Conservation (phyloP, 2,888 invertebrate species). For the Hirtodrosophila cameraria region DNA sequence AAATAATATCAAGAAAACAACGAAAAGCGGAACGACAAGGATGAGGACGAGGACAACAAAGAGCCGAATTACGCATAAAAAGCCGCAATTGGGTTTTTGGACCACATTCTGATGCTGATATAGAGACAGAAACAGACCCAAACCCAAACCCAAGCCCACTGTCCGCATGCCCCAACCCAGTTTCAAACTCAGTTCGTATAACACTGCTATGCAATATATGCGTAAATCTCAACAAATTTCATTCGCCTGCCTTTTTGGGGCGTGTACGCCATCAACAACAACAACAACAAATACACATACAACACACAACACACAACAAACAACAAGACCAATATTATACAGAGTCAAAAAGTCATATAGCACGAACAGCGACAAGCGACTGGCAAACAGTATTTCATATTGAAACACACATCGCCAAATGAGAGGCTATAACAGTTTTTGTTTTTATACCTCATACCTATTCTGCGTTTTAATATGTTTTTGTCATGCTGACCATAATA, state of each 20-base stretch:
- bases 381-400: conserved; percentile 7
- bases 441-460: no score
- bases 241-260: conserved; percentile 37
- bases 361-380: conserved; percentile 17
- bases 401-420: no score
- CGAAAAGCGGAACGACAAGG: conserved; percentile 14
- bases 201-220: conserved; percentile 51
- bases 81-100: conserved; percentile 73
- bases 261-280: conserved; percentile 13
- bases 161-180: conserved; percentile 4
- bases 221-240: conserved; percentile 71
- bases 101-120: conserved; percentile 15
- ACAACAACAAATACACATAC: conserved; percentile 25
- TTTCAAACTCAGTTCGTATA: conserved; percentile 11
- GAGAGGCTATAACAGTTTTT: no score
- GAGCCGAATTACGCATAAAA: conserved; percentile 72
- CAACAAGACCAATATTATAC: conserved; percentile 35
- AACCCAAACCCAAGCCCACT: conserved; percentile 1
- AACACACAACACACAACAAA: no score
- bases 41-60: conserved; percentile 48
- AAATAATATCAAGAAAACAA: conserved; percentile 68
- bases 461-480: no score
- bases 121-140: neutral
- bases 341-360: conserved; percentile 40
- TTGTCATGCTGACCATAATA: no score